Percentiles rank a stretch among this genome's conserved stretches.
Evolutionary conservation across 2,797 vertebrate genomes (phyloP).

Genomic region (Dallia pectoralis): DNA sequence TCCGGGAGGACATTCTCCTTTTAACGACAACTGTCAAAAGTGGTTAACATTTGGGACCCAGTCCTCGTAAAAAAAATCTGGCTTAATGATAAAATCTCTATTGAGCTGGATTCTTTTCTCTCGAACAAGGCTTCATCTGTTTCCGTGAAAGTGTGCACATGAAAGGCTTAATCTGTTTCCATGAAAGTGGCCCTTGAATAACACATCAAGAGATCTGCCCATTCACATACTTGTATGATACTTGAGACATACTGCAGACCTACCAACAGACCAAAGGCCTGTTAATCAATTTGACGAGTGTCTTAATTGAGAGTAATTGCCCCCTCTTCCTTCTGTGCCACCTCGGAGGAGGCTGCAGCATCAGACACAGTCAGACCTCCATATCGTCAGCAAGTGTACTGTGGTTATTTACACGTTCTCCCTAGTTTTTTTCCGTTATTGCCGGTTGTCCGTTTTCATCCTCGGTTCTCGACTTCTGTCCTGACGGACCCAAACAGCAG

Average conservation of each 20-base stretch:
- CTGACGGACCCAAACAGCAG: background rate
- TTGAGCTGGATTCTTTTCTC: background rate
- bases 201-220: background rate
- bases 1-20: background rate
- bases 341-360: slow-evolving; percentile 5
- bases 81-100: too few relatives aligned
- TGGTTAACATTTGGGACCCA: background rate
- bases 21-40: background rate
- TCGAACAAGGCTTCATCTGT: background rate
- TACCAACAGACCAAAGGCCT: background rate
- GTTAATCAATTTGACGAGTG: background rate
- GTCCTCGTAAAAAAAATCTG: too few relatives aligned
- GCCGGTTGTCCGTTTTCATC: too few relatives aligned
- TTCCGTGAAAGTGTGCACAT: too few relatives aligned
- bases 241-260: background rate
- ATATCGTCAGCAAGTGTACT: too few relatives aligned
- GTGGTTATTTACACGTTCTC: background rate
- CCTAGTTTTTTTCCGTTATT: background rate
- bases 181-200: background rate
- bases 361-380: background rate
- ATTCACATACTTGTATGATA: slow-evolving; percentile 3
- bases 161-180: too few relatives aligned
- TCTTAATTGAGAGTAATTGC: background rate
- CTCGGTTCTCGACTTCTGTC: background rate
- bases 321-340: background rate